Evolutionary conservation across 2,888 invertebrate species (phyloP).

Genomic region (Zootermopsis nevadensis): DNA sequence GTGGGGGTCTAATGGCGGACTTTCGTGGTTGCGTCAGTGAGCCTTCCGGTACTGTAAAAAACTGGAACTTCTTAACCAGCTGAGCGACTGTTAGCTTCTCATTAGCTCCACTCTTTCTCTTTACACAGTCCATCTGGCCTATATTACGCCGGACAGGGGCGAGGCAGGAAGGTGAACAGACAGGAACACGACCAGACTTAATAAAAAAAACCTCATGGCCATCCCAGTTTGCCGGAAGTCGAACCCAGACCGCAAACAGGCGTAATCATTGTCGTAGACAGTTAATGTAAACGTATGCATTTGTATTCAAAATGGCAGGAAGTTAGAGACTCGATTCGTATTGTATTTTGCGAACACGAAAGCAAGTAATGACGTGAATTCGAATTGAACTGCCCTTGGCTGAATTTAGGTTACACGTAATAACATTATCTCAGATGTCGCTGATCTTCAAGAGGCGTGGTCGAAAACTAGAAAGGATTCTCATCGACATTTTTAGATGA

Average conservation of each 20-base stretch:
- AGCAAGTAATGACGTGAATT: background rate
- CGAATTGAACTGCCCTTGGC: background rate
- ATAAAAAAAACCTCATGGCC: background rate
- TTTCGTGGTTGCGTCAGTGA: no score
- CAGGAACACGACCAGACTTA: constrained; percentile 34
- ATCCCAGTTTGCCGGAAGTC: constrained; percentile 30
- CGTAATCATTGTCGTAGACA: background rate
- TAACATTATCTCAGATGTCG: no score
- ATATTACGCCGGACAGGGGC: background rate
- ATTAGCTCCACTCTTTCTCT: no score
- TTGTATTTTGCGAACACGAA: background rate
- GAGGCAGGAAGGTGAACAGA: constrained; percentile 25
- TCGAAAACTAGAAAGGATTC: background rate
- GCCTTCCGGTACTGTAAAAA: no score
- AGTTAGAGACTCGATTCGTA: background rate
- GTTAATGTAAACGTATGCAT: background rate
- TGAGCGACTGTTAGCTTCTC: no score
- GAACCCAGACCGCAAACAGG: constrained; percentile 28
- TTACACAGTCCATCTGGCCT: background rate
- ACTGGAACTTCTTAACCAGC: no score
- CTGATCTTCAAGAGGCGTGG: background rate
- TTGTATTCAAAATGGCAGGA: constrained; percentile 1
- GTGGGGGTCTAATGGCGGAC: no score
- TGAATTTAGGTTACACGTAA: no score
- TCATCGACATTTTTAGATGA: background rate